A percentile compares a stretch with the other conserved stretches of the same genome.
These are phyloP conservation scores for Vanessa atalanta DNA, from an alignment of 1,140 invertebrate genomes.

Conservation along the genomic window DNA sequence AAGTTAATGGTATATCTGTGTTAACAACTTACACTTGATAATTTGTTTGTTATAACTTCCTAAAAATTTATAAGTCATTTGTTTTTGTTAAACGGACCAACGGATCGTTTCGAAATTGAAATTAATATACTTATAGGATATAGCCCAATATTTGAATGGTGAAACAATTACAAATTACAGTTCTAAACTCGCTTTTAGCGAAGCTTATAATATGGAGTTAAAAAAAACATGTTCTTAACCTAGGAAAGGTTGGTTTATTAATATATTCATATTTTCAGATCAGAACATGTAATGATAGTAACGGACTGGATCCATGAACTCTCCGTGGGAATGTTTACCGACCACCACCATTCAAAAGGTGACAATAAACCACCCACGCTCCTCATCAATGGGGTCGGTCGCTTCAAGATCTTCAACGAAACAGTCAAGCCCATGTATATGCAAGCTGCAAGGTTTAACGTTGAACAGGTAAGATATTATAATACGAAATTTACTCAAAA, in stretches of 20 bases:
- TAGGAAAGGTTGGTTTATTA: not conserved
- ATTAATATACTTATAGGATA: no score
- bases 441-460: conserved; percentile 82
- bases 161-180: no score
- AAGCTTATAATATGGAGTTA: no score
- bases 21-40: no score
- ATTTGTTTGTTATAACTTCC: no score
- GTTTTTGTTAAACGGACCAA: no score
- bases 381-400: conserved; percentile 89
- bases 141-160: no score
- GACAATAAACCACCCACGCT: conserved; percentile 90
- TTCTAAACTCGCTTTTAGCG: no score
- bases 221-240: no score
- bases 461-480: conserved; percentile 79
- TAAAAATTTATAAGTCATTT: no score
- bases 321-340: conserved; percentile 86
- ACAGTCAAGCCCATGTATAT: conserved; percentile 68
- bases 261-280: conserved; percentile 79
- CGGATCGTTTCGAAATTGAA: no score
- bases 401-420: conserved; percentile 78
- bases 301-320: conserved; percentile 90
- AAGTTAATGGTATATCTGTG: no score
- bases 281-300: conserved; percentile 86
- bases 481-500: not conserved
- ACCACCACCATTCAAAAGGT: conserved; percentile 89